Evolutionary conservation across 2,797 vertebrate genomes (phyloP).

Genomic region (Bothrops alternatus): DNA sequence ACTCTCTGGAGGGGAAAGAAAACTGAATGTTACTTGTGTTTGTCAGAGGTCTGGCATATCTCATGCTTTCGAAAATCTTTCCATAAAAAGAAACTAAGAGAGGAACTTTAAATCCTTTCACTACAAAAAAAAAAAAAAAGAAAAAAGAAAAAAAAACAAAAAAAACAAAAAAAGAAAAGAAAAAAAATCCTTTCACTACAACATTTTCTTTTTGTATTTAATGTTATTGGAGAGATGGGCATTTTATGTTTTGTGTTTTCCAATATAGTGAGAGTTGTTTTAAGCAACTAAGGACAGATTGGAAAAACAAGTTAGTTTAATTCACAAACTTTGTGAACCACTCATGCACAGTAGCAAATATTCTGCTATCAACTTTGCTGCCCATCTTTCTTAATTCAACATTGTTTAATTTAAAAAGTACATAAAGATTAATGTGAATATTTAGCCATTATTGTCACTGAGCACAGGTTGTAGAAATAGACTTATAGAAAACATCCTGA

Average conservation of each 20-base stretch:
- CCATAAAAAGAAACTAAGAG: background rate
- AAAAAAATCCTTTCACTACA: background rate
- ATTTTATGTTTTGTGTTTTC: background rate
- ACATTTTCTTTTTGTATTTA: background rate
- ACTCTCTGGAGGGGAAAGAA: slow-evolving; percentile 77
- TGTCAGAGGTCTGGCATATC: background rate
- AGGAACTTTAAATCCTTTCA: background rate
- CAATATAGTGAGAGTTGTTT: background rate
- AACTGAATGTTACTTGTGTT: background rate
- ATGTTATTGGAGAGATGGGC: background rate
- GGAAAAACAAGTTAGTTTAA: background rate
- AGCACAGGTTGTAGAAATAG: background rate
- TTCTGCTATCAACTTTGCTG: background rate
- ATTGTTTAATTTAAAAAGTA: background rate
- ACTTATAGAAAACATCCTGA: background rate
- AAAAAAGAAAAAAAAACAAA: too few species aligned
- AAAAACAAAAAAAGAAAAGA: too few species aligned
- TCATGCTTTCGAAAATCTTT: background rate
- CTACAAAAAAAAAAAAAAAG: too few species aligned
- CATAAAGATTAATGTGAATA: background rate
- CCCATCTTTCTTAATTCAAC: background rate
- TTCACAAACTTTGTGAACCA: background rate
- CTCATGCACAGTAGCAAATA: background rate
- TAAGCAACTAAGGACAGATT: background rate
- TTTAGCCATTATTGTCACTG: background rate